These are phyloP conservation scores for Silurus asotus DNA, from an alignment of 2,113 vertebrate species.

Conservation along the genomic window DNA sequence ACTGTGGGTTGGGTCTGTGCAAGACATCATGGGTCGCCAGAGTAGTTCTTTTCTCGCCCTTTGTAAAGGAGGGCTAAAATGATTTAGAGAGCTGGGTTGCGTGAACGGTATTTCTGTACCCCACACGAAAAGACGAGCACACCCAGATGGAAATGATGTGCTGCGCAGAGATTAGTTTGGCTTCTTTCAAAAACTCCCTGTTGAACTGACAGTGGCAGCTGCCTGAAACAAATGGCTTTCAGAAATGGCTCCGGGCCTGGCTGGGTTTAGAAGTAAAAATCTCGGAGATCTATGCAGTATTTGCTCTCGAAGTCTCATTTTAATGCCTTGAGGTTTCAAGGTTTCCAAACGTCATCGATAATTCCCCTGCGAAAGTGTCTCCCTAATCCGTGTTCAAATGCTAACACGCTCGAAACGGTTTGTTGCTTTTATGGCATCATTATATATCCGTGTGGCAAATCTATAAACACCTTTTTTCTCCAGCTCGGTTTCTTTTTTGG, in stretches of 20 bases:
- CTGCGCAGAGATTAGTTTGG: slow-evolving; percentile 36
- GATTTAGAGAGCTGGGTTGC: slow-evolving; percentile 48
- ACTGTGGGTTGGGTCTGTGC: background rate
- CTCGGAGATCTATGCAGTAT: background rate
- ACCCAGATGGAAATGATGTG: slow-evolving; percentile 28
- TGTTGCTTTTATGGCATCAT: slow-evolving; percentile 20
- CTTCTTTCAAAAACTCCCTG: slow-evolving; percentile 16
- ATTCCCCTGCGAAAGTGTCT: slow-evolving; percentile 11
- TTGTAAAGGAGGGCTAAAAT: slow-evolving; percentile 36
- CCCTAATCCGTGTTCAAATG: slow-evolving; percentile 15
- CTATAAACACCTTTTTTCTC: slow-evolving; percentile 20
- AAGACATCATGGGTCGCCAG: slow-evolving; percentile 22
- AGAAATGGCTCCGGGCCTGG: slow-evolving; percentile 22
- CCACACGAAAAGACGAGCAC: slow-evolving; percentile 29
- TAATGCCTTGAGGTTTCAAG: slow-evolving; percentile 29
- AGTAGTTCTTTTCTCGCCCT: slow-evolving; percentile 43
- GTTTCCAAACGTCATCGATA: slow-evolving; percentile 18
- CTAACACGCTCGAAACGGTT: slow-evolving; percentile 19
- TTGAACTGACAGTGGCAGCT: slow-evolving; percentile 30
- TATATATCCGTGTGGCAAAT: slow-evolving; percentile 1
- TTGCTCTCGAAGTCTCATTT: slow-evolving; percentile 16
- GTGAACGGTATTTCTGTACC: slow-evolving; percentile 38
- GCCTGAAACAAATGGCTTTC: slow-evolving; percentile 33
- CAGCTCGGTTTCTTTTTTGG: background rate
- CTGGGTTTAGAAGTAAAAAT: background rate